phyloP scores from a whole-genome alignment of 2,797 vertebrate species.

The Dicrostonyx torquatus region DNA sequence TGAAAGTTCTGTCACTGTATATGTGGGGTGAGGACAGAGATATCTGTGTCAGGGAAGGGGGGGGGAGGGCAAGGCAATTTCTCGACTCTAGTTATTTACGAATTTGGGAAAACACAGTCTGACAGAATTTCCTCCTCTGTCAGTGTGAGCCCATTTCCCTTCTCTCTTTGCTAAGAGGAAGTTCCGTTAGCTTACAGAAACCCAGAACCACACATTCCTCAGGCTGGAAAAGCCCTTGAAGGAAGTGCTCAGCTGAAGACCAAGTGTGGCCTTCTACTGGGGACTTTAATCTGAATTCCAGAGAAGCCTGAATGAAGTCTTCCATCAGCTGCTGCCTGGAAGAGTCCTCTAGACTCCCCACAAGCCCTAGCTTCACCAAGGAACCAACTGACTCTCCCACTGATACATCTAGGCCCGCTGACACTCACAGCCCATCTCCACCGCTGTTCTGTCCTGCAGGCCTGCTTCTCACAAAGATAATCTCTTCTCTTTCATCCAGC shows the following conservation, averaged over 20 bases:
- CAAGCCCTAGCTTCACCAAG: neutral
- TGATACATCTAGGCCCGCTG: fast-evolving
- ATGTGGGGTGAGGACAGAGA: fast-evolving
- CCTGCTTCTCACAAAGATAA: neutral
- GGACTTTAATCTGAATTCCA: constrained; percentile 61
- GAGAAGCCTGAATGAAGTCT: neutral
- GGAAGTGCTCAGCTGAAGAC: neutral
- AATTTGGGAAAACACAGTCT: constrained; percentile 66
- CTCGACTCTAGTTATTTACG: constrained; percentile 40
- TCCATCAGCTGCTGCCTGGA: neutral
- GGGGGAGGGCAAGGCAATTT: neutral
- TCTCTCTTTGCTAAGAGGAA: constrained; percentile 70
- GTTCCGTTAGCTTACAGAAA: constrained; percentile 70
- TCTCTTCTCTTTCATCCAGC: neutral
- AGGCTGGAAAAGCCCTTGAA: neutral
- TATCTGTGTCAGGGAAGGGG: no score
- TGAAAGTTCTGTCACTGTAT: neutral
- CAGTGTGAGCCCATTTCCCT: constrained; percentile 49
- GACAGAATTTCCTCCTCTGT: constrained; percentile 70
- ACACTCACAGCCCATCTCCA: fast-evolving
- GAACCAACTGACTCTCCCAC: neutral
- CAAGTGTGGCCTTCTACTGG: neutral
- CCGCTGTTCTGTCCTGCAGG: neutral
- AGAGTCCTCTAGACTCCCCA: neutral
- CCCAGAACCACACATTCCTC: neutral